Base-by-base conservation (phyloP, 2,888 invertebrate species). In the Zele albiditarsus region DNA sequence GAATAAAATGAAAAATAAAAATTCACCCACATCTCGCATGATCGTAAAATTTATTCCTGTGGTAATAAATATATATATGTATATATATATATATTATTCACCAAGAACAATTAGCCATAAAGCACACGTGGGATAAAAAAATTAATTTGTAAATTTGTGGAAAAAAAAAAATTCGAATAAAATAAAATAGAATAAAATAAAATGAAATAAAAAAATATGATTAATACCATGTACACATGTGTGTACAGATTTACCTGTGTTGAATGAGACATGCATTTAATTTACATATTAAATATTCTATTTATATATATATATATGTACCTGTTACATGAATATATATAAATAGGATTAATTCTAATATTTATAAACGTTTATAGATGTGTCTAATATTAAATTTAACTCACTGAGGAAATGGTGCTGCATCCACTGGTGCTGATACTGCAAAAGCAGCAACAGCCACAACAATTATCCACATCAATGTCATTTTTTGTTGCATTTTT, bases 371-470 rank as follows among this genome's bases (percentile, higher is more conserved):
- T 5, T 27, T 31, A 46, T 38, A 46, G n/a, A 16, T n/a, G 58
- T 25, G 28, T 67, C 4, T n/a, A 42, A 23, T 28, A 57, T 67
- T 38, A 65, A 53, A 75, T 38, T 57, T n/a, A 27, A 77, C 83
- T 84, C 73, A 86, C 86, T 80, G 68, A 62, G 68, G 79, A 75
- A 83, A 86, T 66, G 88, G 86, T 23, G 84, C 82, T 25, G 87
- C 86, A 67, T 85, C 82, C 46, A 79, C 82, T 31, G 76, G 73
- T 46, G 78, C 80, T 31, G 80, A 78, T 20, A 81, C 69, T 12
- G 81, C 77, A 62, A 84, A 71, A 63, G 84, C 74, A 20, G 81
- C 81, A 4, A 83, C 71, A n/a, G 82, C 77, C 20, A 81, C 81
- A 71, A 86, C 73, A 67, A 85, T 78, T 49, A 85, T 78, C 80